Conservation (phyloP, 2,113 vertebrate genomes). For the Peucedramus taeniatus region DNA sequence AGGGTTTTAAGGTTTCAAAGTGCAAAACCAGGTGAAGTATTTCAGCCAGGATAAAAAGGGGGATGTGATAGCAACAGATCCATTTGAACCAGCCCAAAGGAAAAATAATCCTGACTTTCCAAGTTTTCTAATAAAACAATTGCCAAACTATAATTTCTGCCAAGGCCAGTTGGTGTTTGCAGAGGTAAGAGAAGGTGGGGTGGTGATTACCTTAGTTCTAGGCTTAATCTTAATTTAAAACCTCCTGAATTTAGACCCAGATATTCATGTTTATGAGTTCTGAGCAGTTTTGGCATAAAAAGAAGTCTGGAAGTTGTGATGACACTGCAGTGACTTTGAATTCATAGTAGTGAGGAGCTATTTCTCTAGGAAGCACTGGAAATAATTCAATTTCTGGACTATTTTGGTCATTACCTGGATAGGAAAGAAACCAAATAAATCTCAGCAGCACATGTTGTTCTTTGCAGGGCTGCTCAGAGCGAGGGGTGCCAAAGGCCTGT, state of each 20-base stretch:
- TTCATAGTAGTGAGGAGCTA: background rate
- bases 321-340: background rate
- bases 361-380: background rate
- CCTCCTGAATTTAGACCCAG: background rate
- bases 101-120: background rate
- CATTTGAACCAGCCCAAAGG: background rate
- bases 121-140: background rate
- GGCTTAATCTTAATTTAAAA: background rate
- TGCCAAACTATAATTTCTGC: background rate
- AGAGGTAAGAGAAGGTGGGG: background rate
- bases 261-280: background rate
- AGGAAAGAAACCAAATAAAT: background rate
- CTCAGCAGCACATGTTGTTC: background rate
- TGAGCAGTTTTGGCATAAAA: background rate
- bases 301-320: background rate
- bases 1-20: background rate
- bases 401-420: background rate
- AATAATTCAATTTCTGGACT: background rate
- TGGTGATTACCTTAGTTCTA: background rate
- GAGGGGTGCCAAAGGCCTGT: background rate
- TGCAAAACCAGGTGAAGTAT: background rate
- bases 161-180: background rate
- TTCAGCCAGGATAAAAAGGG: background rate
- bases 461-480: background rate
- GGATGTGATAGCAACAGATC: rapidly evolving